Percentiles rank a stretch among this genome's conserved stretches.
These are phyloP conservation scores for Lepidochrysops patricia DNA, from an alignment of 2,888 invertebrate genomes.

Conservation along the genomic window DNA sequence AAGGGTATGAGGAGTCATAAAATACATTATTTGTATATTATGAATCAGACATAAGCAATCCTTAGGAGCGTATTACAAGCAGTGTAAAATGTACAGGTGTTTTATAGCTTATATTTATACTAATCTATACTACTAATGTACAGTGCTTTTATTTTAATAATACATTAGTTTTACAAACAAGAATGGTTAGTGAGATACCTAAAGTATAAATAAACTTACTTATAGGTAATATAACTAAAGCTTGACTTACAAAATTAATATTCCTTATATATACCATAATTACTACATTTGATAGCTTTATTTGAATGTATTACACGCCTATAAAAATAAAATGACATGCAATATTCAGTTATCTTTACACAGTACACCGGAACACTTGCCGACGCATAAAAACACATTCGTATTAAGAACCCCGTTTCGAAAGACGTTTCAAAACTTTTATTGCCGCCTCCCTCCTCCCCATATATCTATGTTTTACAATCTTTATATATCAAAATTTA, in stretches of 20 bases:
- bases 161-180: no score
- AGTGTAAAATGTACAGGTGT: neutral
- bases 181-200: no score
- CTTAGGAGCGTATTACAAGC: neutral
- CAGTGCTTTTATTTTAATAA: no score
- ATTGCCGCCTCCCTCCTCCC: neutral
- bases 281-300: no score
- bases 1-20: neutral
- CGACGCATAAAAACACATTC: neutral
- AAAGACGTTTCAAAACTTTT: constrained; percentile 1
- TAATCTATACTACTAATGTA: neutral
- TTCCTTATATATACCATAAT: no score
- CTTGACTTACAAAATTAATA: no score
- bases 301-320: no score
- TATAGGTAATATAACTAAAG: no score
- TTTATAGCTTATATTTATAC: neutral
- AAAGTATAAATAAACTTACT: no score
- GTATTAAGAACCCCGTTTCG: constrained; percentile 1
- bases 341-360: neutral
- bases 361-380: neutral
- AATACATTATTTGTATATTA: neutral
- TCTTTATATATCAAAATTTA: constrained; percentile 2
- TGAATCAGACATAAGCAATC: neutral
- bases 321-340: neutral
- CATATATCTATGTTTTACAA: neutral